Conservation (phyloP, 2,888 invertebrate genomes). For the Drosophila recens region DNA sequence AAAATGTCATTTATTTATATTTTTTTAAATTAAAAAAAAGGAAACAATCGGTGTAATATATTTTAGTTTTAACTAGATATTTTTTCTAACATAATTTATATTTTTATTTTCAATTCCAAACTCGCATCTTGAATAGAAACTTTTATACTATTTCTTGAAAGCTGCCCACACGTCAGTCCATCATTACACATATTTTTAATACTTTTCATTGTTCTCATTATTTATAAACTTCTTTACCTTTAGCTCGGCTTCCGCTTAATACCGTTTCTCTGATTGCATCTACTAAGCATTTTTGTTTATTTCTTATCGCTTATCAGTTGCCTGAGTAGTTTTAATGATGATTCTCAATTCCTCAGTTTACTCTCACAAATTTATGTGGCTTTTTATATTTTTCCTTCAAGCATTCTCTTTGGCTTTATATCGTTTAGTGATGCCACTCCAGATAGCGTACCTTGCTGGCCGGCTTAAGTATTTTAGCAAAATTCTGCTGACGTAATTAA, state of each 20-base stretch:
- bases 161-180: background rate
- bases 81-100: no score
- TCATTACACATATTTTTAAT: background rate
- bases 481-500: constrained; percentile 65
- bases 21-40: no score
- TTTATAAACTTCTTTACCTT: background rate
- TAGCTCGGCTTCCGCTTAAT: background rate
- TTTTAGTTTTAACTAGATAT: no score
- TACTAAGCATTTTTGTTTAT: constrained; percentile 4
- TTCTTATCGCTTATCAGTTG: constrained; percentile 2
- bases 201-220: background rate
- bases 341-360: constrained; percentile 10
- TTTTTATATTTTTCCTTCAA: constrained; percentile 14
- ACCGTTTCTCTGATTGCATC: background rate
- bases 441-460: constrained; percentile 35
- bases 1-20: no score
- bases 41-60: no score
- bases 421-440: constrained; percentile 41
- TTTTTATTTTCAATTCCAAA: no score
- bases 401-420: constrained; percentile 14
- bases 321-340: constrained; percentile 12
- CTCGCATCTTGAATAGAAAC: no score
- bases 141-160: background rate
- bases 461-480: constrained; percentile 17
- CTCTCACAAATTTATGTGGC: constrained; percentile 20